Base-by-base conservation (phyloP, 37 sponge, comb jelly and placozoan genomes). In the Spongilla lacustris region DNA sequence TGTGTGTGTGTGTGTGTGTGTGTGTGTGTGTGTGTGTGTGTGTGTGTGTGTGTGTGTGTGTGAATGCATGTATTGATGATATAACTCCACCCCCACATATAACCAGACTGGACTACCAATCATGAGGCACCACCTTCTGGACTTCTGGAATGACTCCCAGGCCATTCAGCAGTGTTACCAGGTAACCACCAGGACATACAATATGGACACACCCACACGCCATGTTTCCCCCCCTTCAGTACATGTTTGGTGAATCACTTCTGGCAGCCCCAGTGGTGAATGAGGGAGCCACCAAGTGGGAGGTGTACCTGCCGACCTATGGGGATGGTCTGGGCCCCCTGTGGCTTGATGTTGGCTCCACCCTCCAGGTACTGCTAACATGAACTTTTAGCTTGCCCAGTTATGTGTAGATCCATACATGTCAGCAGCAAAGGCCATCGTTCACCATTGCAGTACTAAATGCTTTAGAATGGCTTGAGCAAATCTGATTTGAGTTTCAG, bases 311-410 rank as follows among this genome's bases (percentile, higher is more conserved):
- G 31, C 90, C 90, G 27, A 32, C 67, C 21, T 33, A 77, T 35
- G 48, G 68, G 25, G 25, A 49, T 36, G 32, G 34, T 32, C 35
- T 27, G 36, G 82, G 77, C 48, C 68, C 81, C 10, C 50, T 68
- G 74, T 88, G 88, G 88, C 48, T 88, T 25, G 88, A 88, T 66
- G 82, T 81, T 68, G 82, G 88, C 25, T 88, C 88, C n/a, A 81
- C 68, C 19, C 1, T 75, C 22, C 67, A 58, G 58, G 58, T 58
- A 58, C 19, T 17, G 41, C 41, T 41, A 9, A 41, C 67, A 78
- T 77, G 68, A 23, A 2, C 66, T 31, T 17, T 58, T 58, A 1
- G 46, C n/a, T n/a, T n/a, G n/a, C n/a, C n/a, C n/a, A n/a, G n/a
- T n/a, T n/a, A n/a, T n/a, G n/a, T n/a, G n/a, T n/a, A n/a, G n/a